Percentiles rank a stretch among this genome's conserved stretches.
These are phyloP conservation scores for Pterocles gutturalis DNA, from an alignment of 2,113 vertebrate genomes.

Conservation along the genomic window DNA sequence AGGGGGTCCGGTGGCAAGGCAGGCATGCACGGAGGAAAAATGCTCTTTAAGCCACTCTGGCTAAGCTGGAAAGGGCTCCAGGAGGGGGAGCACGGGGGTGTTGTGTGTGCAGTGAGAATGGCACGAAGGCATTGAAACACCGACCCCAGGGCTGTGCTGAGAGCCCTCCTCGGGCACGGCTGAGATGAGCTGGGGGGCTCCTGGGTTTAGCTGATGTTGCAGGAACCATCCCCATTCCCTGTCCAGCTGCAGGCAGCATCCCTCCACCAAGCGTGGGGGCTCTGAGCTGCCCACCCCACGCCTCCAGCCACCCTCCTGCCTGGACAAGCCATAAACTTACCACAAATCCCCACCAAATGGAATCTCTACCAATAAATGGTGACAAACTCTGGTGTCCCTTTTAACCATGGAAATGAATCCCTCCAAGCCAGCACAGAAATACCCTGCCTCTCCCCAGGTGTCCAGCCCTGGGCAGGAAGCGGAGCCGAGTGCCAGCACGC, in stretches of 20 bases:
- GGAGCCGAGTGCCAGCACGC: neutral
- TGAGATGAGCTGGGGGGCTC: neutral
- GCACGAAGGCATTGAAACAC: neutral
- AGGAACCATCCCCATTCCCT: neutral
- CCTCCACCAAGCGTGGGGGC: accelerated
- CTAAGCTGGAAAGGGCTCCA: neutral
- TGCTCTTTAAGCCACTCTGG: neutral
- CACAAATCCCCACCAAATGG: neutral
- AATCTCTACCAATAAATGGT: neutral
- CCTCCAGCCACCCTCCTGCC: neutral
- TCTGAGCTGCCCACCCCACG: neutral
- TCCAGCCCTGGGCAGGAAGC: neutral
- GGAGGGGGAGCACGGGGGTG: neutral
- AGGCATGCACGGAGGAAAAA: neutral
- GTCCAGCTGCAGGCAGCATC: neutral
- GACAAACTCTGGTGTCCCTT: neutral
- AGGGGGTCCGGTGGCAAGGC: neutral
- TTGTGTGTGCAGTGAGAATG: neutral
- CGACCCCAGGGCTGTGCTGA: neutral
- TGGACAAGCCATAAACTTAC: constrained; percentile 7
- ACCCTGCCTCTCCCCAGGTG: neutral
- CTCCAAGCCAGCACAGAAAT: neutral
- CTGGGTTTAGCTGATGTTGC: neutral
- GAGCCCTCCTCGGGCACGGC: neutral
- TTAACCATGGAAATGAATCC: neutral